Base-by-base conservation (phyloP, 2,113 vertebrate species). In the Elaphurus davidianus region DNA sequence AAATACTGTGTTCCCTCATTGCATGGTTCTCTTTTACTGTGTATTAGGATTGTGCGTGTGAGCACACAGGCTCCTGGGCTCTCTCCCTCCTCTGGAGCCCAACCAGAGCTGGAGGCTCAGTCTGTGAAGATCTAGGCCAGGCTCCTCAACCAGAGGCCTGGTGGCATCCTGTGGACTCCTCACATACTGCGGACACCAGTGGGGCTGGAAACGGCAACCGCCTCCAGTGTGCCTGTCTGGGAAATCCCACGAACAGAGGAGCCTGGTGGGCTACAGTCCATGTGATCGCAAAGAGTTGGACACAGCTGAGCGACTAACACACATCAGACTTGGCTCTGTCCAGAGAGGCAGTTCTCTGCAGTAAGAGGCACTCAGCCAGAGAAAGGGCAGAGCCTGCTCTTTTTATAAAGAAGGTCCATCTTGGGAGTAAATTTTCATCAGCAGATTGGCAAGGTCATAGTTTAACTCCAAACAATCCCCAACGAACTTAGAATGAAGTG, bases 161-260 rank as follows among this genome's bases (percentile, higher is more conserved):
- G 62, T 45, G 85, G 33, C 33, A 36, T 59, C 28, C 50, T 15
- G 19, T 9, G 27, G 62, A 28, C 71, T n/a, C 28, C 8, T 19
- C 0, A 30, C 4, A 3, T 6, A 40, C 3, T 10, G 1, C 27
- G 28, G 55, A 27, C 45, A 14, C 91, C 30, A 2, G 60, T 2
- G 33, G 12, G 25, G 57, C n/a, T 40, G 25, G 67, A 71, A 40
- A 71, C 23, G 19, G 67, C 67, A 40, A 40, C 36, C 19, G 36
- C 40, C 21, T 40, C 21, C 67, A 74, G 67, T 13, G 23, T 25
- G 67, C 67, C 3, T 40, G 19, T 23, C 36, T 71, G 67, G 36
- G 67, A 40, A 40, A 74, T 40, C 67, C 21, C 67, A 74, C 13
- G 2, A 74, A 71, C 67, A 40, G 67, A 40, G 67, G 67, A 36